Evolutionary conservation across 2,888 invertebrate genomes (phyloP), one percentile per base, ranked within the genome.

Genomic region (Hyposoter didymator): DNA sequence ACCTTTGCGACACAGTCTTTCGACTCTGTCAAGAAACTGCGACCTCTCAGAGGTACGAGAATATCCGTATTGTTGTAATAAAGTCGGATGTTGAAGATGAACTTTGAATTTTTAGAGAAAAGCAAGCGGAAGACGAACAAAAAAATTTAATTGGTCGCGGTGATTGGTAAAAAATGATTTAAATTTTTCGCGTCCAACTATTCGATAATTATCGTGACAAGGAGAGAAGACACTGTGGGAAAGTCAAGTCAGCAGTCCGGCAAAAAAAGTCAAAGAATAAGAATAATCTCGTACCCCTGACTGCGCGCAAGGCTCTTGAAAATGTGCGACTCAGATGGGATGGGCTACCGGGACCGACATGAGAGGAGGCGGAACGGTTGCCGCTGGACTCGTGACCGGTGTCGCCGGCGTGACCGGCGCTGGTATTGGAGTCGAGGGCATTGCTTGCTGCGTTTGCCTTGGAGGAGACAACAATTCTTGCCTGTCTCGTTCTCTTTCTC

Each of bases 401-500:
- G 86, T 89, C 52, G 84, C 43, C 2, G 85, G 66, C 70, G 80
- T 78, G 80, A 22, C 55, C 28, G 66, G 12, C 14, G 32, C 49
- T 45, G 91, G 89, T 52, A 91, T 89, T 12, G 93, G 92, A 8
- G 93, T 93, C 22, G 93, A 87, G 19, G 93, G 89, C 81, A 92
- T 90, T 55, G 90, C 89, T 66, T 93, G 93, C 84, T 92, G 93
- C 1, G 91, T 90, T 89, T 95, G 95, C 70, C 95, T 92, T 1
- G 95, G 95, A 0, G 96, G 96, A 80, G 96, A 95, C 73, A 96
- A 94, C 86, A 96, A 94, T 93, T 97, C 97, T 93, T 97, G 96
- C 83, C 96, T 95, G 89, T 97, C 97, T 49, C 97, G 95, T 92
- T 97, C 97, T 55, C 97, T 94, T 93, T 97, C 97, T 47, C 96